Base-by-base conservation (phyloP, 2,797 vertebrate species). In the Anguilla pacifica region DNA sequence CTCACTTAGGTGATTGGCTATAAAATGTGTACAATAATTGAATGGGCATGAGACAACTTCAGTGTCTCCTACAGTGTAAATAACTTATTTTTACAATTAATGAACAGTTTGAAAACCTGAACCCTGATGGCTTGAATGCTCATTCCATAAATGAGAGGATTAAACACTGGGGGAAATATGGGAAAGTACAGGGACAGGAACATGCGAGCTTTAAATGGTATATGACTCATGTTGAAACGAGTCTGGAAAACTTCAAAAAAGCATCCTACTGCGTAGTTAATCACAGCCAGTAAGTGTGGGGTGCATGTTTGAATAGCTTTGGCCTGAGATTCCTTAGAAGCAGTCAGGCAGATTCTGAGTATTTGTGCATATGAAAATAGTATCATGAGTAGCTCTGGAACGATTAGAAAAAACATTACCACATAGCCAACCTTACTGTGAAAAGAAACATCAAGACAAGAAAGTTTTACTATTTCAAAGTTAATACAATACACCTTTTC, bases 401-500 rank as follows among this genome's bases (percentile, higher is more conserved):
- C 74, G 0, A 82, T 43, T 64, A 46, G 64, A 6, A 86, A 85
- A 67, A 88, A 1, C 3, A 43, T 61, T 22, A 9, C 53, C 17
- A 86, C 22, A 5, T 86, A 43, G 15, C 87, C 84, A 22, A 85
- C n/a, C 15, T 82, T 86, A 22, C 55, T 86, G 17, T 86, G 72
- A 55, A 82, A 31, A 31, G 77, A 46, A 17, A 84, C 86, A 7
- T 85, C 85, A 1, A 82, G 5, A 88, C 87, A 88, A 28, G 87
- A 86, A 25, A 88, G 31, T 46, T 74, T 88, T 55, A 86, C 84
- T 49, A 88, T 3, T 74, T 31, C 64, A 81, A 64, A 88, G 46
- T 86, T 88, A 28, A 6, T 6, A 74, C 94, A 95, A 31, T 88
- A 93, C 11, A 95, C 57, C 86, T 91, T 92, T 61, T 92, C 86